Evolutionary conservation across 2,888 invertebrate genomes (phyloP).

Genomic region (Agrypnus murinus): DNA sequence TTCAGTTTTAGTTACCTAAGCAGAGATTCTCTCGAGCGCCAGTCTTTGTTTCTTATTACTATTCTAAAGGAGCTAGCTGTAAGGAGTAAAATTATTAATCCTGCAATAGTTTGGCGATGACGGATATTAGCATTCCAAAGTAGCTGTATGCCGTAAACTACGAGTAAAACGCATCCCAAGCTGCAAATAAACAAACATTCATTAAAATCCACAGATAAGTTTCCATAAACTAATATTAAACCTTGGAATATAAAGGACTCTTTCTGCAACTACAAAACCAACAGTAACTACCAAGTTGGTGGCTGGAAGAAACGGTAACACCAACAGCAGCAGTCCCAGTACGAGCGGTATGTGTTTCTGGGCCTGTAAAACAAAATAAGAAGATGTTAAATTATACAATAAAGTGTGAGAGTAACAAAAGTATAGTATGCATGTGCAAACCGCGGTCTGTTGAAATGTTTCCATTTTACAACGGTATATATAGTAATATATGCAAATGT

Average conservation of each 20-base stretch:
- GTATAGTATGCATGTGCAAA: background rate
- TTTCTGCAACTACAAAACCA: conserved; percentile 90
- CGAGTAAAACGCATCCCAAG: conserved; percentile 85
- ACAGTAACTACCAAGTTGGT: conserved; percentile 88
- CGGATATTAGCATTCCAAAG: conserved; percentile 75
- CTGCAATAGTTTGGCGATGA: conserved; percentile 72
- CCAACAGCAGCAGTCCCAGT: conserved; percentile 81
- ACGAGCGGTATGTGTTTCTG: conserved; percentile 81
- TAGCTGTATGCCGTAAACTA: conserved; percentile 83
- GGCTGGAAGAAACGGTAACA: conserved; percentile 90
- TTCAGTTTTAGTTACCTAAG: conserved; percentile 75
- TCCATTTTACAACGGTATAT: conserved; percentile 3
- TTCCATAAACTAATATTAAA: conserved; percentile 61
- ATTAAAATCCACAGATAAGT: conserved; percentile 3
- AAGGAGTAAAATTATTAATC: conserved; percentile 75
- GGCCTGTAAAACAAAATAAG: conserved; percentile 71
- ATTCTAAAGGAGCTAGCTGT: conserved; percentile 80
- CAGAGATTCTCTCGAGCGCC: conserved; percentile 85
- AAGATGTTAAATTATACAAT: conserved; percentile 19
- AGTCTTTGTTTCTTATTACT: conserved; percentile 82
- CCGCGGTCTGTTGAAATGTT: background rate
- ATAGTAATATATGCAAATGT: conserved; percentile 24
- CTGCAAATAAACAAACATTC: conserved; percentile 74
- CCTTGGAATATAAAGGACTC: conserved; percentile 92
- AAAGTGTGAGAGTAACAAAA: conserved; percentile 33